Conservation (phyloP, 92 coral and sea anemone species). For the Zoanthus sociatus region DNA sequence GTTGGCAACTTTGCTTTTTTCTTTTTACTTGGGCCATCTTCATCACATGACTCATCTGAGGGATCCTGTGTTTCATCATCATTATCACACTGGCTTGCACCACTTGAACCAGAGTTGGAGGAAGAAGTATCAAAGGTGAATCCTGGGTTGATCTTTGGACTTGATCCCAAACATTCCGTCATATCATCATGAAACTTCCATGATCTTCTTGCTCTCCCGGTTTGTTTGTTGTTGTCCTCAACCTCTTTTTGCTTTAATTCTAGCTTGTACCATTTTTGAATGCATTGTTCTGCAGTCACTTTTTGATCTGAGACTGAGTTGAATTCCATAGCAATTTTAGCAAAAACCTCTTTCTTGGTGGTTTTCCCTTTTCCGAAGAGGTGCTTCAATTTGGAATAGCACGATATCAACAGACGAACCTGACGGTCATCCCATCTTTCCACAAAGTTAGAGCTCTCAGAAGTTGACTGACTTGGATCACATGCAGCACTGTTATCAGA, state of each 20-base stretch:
- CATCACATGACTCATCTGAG: slow-evolving; percentile 31
- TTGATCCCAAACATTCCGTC: not conserved
- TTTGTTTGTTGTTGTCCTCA: not conserved
- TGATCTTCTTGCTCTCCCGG: not conserved
- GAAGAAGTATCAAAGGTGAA: slow-evolving; percentile 1
- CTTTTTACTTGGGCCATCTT: slow-evolving; percentile 20
- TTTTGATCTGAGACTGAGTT: not conserved
- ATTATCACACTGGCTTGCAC: not conserved
- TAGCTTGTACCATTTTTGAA: not conserved
- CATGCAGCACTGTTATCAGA: no score
- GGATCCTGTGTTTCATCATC: not conserved
- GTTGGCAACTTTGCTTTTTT: slow-evolving; percentile 46
- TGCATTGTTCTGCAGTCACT: not conserved
- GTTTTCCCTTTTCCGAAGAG: not conserved
- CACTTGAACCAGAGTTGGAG: not conserved
- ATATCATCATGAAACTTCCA: not conserved
- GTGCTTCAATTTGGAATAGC: no score
- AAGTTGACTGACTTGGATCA: no score
- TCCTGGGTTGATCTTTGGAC: not conserved
- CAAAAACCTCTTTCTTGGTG: not conserved
- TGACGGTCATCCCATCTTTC: slow-evolving; percentile 6
- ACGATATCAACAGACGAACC: not conserved
- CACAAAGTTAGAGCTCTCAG: not conserved
- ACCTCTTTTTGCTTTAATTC: not conserved
- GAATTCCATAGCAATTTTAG: not conserved